phyloP scores from a whole-genome alignment of 1,140 invertebrate species.

The Archivesica marissinica region DNA sequence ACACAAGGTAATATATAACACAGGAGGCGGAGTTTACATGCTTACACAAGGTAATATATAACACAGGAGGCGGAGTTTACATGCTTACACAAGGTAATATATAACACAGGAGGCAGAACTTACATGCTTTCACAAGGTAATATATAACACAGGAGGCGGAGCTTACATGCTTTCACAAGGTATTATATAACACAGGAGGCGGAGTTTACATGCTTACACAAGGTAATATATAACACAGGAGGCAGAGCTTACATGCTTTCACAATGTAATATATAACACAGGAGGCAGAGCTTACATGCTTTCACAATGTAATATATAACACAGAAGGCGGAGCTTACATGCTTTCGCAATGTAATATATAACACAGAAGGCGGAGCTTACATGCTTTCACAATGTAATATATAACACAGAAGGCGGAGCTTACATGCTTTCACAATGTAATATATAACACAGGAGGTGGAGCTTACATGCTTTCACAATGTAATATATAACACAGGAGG shows the following conservation, averaged over 20 bases:
- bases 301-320: conserved; percentile 86
- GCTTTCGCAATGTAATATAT: too few relatives aligned
- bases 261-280: conserved; percentile 85
- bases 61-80: conserved; percentile 87
- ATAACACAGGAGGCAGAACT: conserved; percentile 88
- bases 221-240: conserved; percentile 84
- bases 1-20: too few relatives aligned
- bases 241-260: conserved; percentile 91
- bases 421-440: conserved; percentile 89
- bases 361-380: conserved; percentile 91
- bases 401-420: conserved; percentile 87
- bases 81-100: conserved; percentile 89
- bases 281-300: conserved; percentile 91
- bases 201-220: conserved; percentile 90
- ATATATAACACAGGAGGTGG: conserved; percentile 87
- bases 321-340: too few relatives aligned
- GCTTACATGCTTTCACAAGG: too few relatives aligned
- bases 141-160: neutral
- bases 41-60: conserved; percentile 87
- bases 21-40: conserved; percentile 91
- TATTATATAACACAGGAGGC: too few relatives aligned
- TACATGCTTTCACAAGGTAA: conserved; percentile 90
- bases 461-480: conserved; percentile 89
- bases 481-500: conserved; percentile 83
- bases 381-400: conserved; percentile 89